Conservation (phyloP, 2,797 vertebrate species). For the Hylomyscus alleni region DNA sequence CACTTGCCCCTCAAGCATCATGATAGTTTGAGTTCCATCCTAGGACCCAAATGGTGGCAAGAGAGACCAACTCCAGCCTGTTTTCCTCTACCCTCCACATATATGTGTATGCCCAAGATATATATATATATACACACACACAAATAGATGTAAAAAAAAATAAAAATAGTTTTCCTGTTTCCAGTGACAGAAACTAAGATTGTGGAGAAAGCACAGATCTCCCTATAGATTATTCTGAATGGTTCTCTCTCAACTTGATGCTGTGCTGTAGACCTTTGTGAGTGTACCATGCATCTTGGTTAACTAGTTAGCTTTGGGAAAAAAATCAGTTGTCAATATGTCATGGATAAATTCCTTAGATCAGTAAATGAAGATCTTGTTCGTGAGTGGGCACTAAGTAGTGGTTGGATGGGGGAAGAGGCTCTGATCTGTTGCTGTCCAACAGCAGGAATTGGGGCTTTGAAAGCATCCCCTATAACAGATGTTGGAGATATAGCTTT, state of each 20-base stretch:
- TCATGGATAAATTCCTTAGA: neutral
- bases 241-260: neutral
- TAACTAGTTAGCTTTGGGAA: neutral
- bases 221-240: neutral
- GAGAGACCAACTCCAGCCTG: neutral
- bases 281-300: fast-evolving
- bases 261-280: neutral
- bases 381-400: neutral
- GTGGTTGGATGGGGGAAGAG: neutral
- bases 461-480: neutral
- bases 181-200: neutral
- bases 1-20: no score
- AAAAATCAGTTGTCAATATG: neutral
- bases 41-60: neutral
- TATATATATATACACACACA: neutral
- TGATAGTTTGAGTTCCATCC: neutral
- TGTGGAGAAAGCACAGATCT: fast-evolving
- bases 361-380: neutral
- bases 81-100: neutral
- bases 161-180: neutral
- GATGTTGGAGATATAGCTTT: neutral
- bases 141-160: no score
- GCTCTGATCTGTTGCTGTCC: neutral
- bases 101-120: neutral
- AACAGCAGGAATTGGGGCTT: no score